Conservation (phyloP, 2,797 vertebrate genomes). For the Choloepus didactylus region DNA sequence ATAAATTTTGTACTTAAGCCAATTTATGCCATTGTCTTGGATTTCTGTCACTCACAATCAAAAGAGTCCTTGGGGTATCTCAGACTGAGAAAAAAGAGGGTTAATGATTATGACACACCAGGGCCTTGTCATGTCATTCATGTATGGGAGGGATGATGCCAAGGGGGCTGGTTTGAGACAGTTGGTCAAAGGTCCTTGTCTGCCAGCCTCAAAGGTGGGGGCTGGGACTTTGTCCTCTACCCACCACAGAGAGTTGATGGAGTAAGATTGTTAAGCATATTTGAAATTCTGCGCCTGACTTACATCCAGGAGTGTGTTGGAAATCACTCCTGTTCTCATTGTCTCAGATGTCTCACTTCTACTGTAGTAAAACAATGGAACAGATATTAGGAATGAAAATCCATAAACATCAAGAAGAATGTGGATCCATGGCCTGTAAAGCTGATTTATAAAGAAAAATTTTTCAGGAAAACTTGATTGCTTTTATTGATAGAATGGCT, state of each 20-base stretch:
- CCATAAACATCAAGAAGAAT: slow-evolving; percentile 81
- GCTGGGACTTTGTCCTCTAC: neutral
- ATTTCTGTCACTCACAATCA: neutral
- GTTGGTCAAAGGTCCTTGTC: neutral
- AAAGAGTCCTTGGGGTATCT: neutral
- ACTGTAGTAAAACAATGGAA: slow-evolving; percentile 69
- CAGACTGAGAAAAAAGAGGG: neutral
- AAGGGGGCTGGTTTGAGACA: neutral
- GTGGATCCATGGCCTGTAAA: slow-evolving; percentile 75
- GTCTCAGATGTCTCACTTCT: slow-evolving; percentile 61
- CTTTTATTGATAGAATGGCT: slow-evolving; percentile 83
- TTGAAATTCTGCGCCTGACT: neutral
- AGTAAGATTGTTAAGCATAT: neutral
- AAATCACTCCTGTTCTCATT: neutral
- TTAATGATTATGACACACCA: neutral
- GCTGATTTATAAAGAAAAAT: slow-evolving; percentile 83
- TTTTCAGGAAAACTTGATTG: slow-evolving; percentile 81
- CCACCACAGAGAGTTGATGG: neutral
- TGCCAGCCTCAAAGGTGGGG: neutral
- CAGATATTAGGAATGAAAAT: slow-evolving; percentile 73
- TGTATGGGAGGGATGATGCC: neutral
- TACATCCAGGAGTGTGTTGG: neutral
- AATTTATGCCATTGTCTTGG: neutral
- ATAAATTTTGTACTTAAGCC: neutral
- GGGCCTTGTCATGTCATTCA: neutral